phyloP scores from a whole-genome alignment of 2,888 invertebrate species.

The Drosophila planitibia region DNA sequence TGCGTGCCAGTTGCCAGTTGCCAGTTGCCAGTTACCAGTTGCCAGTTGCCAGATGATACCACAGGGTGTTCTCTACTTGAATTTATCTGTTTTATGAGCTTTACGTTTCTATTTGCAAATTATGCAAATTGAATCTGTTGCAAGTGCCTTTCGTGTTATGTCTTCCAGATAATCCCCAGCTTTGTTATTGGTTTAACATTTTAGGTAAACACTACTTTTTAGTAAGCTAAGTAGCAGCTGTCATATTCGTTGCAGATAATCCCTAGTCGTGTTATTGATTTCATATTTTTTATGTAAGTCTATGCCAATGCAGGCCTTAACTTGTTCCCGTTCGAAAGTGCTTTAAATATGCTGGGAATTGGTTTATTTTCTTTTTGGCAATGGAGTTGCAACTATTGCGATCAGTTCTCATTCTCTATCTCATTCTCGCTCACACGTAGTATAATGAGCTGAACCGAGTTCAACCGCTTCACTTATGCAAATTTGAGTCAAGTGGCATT shows the following conservation, averaged over 20 bases:
- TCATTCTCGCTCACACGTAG: neutral
- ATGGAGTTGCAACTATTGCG: neutral
- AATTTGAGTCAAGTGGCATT: constrained; percentile 6
- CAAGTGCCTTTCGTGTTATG: neutral
- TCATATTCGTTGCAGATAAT: neutral
- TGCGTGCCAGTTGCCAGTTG: neutral
- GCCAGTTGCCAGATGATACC: neutral
- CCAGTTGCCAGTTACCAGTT: neutral
- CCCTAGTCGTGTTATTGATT: neutral
- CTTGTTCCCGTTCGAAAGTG: neutral
- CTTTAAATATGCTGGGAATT: neutral
- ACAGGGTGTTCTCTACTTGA: neutral
- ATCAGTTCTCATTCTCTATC: neutral
- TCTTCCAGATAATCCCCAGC: neutral
- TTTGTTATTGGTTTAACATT: neutral
- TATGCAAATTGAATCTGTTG: neutral
- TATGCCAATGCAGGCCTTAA: neutral
- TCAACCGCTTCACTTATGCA: constrained; percentile 9
- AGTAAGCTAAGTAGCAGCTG: neutral
- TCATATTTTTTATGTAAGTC: neutral
- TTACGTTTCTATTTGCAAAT: neutral
- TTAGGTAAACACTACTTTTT: neutral
- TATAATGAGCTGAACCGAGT: constrained; percentile 6
- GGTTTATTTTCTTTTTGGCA: neutral
- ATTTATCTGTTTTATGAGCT: neutral